Evolutionary conservation across 2,797 vertebrate species (phyloP).

Genomic region (Siniperca undulata): DNA sequence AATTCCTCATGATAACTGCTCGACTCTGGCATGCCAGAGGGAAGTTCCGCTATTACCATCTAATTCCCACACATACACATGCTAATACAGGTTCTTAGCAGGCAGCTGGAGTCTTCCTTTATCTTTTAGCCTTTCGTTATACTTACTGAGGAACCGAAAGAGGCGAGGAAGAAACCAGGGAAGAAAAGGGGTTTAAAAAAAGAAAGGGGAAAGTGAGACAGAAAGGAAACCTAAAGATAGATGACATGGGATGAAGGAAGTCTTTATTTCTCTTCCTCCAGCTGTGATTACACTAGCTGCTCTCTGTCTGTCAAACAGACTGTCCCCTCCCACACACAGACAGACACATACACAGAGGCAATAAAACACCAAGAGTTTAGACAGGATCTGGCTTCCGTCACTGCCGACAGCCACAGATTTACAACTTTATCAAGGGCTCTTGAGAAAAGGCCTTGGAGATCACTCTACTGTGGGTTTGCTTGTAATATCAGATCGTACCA

Average conservation of each 20-base stretch:
- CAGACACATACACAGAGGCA: constrained; percentile 14
- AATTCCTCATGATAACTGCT: constrained; percentile 46
- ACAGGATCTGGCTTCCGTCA: constrained; percentile 52
- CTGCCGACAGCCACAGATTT: constrained; percentile 55
- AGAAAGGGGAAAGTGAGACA: not conserved
- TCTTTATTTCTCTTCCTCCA: constrained; percentile 52
- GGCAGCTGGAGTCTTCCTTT: constrained; percentile 46
- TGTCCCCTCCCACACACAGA: constrained; percentile 22
- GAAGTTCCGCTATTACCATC: constrained; percentile 25
- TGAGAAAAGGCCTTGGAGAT: constrained; percentile 15
- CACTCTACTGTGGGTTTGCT: not conserved
- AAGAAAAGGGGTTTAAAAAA: not conserved
- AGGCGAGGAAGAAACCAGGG: not conserved
- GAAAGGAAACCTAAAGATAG: constrained; percentile 40
- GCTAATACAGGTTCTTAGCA: constrained; percentile 48
- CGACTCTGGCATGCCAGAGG: constrained; percentile 9
- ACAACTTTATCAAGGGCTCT: constrained; percentile 51
- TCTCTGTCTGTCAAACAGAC: constrained; percentile 55
- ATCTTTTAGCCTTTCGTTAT: constrained; percentile 44
- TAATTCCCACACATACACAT: constrained; percentile 33
- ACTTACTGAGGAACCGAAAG: not conserved
- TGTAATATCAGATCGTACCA: constrained; percentile 19
- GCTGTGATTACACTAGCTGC: constrained; percentile 61
- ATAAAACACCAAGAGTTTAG: constrained; percentile 40
- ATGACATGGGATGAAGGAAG: constrained; percentile 51